Evolutionary conservation across 2,888 invertebrate species (phyloP).

Genomic region (Epiblema foenella): DNA sequence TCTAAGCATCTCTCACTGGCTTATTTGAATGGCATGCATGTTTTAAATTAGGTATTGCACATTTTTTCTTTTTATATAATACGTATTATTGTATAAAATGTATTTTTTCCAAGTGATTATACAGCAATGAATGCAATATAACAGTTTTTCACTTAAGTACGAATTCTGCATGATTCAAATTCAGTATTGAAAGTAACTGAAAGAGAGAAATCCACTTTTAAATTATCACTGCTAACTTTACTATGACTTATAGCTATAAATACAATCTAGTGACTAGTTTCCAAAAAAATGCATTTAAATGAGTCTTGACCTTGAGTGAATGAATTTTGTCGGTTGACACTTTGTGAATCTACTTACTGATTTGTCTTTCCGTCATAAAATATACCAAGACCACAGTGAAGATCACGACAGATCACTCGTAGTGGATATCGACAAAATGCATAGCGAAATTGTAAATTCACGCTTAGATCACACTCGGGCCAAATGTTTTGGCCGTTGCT

Average conservation of each 20-base stretch:
- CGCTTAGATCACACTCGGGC: conserved; percentile 8
- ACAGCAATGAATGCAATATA: background rate
- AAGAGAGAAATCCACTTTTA: background rate
- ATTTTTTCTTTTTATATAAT: conserved; percentile 47
- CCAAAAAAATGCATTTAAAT: conserved; percentile 3
- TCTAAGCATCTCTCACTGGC: conserved; percentile 56
- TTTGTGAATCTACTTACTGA: background rate
- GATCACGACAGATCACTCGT: background rate
- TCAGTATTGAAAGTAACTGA: background rate
- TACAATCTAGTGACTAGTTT: conserved; percentile 13
- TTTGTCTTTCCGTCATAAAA: background rate
- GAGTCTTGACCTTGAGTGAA: background rate
- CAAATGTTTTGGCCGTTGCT: background rate
- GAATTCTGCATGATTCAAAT: conserved; percentile 20
- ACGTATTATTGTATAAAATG: conserved; percentile 23
- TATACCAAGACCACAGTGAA: conserved; percentile 3
- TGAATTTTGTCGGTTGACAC: conserved; percentile 16
- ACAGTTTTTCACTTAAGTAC: conserved; percentile 1
- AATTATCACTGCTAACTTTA: conserved; percentile 9
- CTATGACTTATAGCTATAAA: background rate
- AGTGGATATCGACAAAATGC: conserved; percentile 14
- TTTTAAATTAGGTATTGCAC: conserved; percentile 59
- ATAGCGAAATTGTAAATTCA: background rate
- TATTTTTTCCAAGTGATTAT: background rate
- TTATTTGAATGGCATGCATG: conserved; percentile 75